phyloP scores from a whole-genome alignment of 2,113 vertebrate genomes.

The Lota lota region DNA sequence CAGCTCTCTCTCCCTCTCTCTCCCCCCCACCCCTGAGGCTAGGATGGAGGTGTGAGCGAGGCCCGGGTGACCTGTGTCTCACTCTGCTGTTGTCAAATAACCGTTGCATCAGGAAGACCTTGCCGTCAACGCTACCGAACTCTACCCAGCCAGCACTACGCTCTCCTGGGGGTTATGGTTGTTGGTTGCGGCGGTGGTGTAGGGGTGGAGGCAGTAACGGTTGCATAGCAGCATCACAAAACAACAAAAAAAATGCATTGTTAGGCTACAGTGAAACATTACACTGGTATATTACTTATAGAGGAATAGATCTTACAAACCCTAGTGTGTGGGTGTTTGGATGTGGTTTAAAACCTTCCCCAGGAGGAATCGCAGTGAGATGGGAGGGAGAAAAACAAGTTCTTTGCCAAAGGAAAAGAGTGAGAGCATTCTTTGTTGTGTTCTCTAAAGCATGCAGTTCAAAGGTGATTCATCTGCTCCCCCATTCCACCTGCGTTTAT shows the following conservation, averaged over 20 bases:
- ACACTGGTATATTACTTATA: constrained; percentile 40
- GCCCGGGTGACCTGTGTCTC: constrained; percentile 20
- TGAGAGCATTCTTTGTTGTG: constrained; percentile 25
- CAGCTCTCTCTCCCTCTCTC: background rate
- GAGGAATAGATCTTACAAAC: constrained; percentile 46
- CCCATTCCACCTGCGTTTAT: constrained; percentile 29
- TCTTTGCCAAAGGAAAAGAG: constrained; percentile 49
- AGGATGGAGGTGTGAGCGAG: constrained; percentile 8
- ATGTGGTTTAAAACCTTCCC: constrained; percentile 59
- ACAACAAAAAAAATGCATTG: constrained; percentile 16
- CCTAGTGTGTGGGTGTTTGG: constrained; percentile 59
- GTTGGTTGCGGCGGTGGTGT: background rate
- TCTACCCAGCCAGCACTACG: background rate
- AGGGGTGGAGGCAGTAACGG: background rate
- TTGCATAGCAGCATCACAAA: background rate
- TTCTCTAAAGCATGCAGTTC: constrained; percentile 40
- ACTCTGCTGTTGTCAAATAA: background rate
- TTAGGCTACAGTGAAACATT: constrained; percentile 33
- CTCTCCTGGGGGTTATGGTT: too few species aligned
- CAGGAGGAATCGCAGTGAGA: constrained; percentile 44
- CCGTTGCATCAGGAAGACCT: constrained; percentile 11
- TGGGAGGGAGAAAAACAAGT: constrained; percentile 31
- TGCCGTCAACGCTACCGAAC: background rate
- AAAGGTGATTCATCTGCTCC: constrained; percentile 40
- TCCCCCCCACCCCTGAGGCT: constrained; percentile 2